Base-by-base conservation (phyloP, 1,140 invertebrate species). In the Drosophila novamexicana region DNA sequence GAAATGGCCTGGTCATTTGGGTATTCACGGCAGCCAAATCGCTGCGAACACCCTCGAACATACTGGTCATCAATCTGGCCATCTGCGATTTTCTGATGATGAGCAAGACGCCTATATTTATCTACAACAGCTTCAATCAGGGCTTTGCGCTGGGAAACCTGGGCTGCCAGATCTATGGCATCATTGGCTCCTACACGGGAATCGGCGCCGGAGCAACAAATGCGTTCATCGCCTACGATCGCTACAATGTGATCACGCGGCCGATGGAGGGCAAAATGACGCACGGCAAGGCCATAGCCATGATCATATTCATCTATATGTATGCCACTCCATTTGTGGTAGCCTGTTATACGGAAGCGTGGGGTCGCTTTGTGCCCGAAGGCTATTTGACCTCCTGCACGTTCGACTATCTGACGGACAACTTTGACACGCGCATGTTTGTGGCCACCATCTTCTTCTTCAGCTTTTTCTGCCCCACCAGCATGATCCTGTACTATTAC, bases 1-100 rank as follows among this genome's bases (percentile, higher is more conserved):
- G 97, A 67, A 98, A 98, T 92, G 96, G 97, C 14, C 93, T 98
- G 8, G 97, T 98, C 68, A 95, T 98, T 72, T 98, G 96, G 95
- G 96, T 98, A 75, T 98, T 98, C 18, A 83, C 80, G 14, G 89
- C 88, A 34, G 96, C 96, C 18, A 97, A 97, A 93, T 94, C 94
- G 64, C 93, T 98, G 54, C 94, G 97, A 75, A 98, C 97, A 0
- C 96, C 97, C n/a, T 98, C 97, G 9, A 98, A 98, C 83, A 95
- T 98, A 91, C 96, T 98, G 65, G 96, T 98, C 2, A 94, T 98
- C 47, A 97, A 98, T 92, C 92, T 98, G 83, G 97, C 97, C 6
- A 93, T 98, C 49, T 95, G 96, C 72, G 97, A 98, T 91, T 97
- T 97, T 81, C 93, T 97, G n/a, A 98, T 97, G 97, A 97, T 97